Evolutionary conservation across 2,888 invertebrate genomes (phyloP).

Genomic region (Deilephila elpenor): DNA sequence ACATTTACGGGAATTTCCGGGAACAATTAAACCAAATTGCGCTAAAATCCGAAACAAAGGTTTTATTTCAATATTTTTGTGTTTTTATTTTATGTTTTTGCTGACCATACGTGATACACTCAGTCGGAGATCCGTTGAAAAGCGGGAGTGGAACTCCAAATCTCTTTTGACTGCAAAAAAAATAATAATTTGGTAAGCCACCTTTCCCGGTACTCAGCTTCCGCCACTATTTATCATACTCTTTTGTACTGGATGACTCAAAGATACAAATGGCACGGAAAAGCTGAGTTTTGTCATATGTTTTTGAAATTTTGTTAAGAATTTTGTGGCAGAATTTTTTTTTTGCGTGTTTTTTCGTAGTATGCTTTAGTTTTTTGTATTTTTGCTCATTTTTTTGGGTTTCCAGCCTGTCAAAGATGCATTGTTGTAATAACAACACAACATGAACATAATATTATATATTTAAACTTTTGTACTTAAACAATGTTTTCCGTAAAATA

Average conservation of each 20-base stretch:
- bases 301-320: neutral
- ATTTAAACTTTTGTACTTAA: too few relatives aligned
- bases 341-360: neutral
- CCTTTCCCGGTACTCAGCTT: constrained; percentile 33
- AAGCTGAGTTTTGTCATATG: neutral
- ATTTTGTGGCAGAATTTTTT: neutral
- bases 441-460: too few relatives aligned
- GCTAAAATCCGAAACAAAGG: too few relatives aligned
- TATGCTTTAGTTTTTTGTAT: too few relatives aligned
- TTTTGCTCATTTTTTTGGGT: too few relatives aligned
- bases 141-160: constrained; percentile 54
- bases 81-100: neutral
- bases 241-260: constrained; percentile 18
- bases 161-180: constrained; percentile 51
- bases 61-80: too few relatives aligned
- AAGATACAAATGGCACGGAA: neutral
- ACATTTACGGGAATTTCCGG: too few relatives aligned
- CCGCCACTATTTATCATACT: constrained; percentile 27
- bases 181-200: constrained; percentile 45
- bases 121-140: constrained; percentile 55
- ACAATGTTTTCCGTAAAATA: too few relatives aligned
- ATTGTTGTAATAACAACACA: too few relatives aligned
- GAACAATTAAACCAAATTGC: too few relatives aligned
- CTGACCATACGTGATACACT: constrained; percentile 26
- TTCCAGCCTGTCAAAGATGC: too few relatives aligned